phyloP scores from a whole-genome alignment of 2,797 vertebrate species.

The Helarctos malayanus region DNA sequence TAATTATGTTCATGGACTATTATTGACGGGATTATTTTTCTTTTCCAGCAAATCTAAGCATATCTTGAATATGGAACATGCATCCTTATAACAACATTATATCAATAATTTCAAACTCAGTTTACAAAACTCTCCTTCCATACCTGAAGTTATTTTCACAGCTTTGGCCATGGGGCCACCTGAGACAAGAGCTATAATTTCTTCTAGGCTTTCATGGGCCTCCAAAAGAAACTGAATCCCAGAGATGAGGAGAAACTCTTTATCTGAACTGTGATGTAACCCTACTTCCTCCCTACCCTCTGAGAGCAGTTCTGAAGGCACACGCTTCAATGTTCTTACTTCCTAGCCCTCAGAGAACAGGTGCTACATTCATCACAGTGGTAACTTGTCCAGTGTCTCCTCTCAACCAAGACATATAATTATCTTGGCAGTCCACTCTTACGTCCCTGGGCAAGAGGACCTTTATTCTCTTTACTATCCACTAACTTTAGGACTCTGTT shows the following conservation, averaged over 20 bases:
- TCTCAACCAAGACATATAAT: not conserved
- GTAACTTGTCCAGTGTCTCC: not conserved
- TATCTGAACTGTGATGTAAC: not conserved
- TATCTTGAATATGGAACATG: not conserved
- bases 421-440: not conserved
- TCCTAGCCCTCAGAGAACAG: not conserved
- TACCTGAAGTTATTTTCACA: not conserved
- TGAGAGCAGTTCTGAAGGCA: not conserved
- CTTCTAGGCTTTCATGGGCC: not conserved
- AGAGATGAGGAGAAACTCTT: not conserved
- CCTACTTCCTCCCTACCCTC: fast-evolving
- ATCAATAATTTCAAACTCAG: not conserved
- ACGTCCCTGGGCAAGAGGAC: not conserved
- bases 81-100: not conserved
- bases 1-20: constrained; percentile 33
- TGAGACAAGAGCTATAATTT: not conserved
- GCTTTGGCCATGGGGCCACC: not conserved
- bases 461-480: not conserved
- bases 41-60: not conserved
- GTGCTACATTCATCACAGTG: fast-evolving
- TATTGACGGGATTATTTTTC: constrained; percentile 11
- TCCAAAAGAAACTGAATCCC: not conserved
- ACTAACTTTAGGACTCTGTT: not conserved
- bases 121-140: not conserved
- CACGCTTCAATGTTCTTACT: not conserved